Conservation (phyloP, 1,140 invertebrate species). For the Psix sp. region DNA sequence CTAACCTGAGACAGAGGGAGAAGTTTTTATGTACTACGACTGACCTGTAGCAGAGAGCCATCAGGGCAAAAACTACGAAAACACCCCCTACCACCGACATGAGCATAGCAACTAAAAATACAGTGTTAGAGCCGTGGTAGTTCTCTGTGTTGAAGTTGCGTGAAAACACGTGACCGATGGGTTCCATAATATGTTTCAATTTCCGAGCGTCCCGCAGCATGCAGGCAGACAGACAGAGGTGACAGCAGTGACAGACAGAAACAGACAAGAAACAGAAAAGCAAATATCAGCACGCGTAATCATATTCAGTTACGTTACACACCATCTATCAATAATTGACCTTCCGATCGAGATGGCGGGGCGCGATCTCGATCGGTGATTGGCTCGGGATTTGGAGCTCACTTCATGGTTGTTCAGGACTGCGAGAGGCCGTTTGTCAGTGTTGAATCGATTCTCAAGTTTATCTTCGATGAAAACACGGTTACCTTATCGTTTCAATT, state of each 20-base stretch:
- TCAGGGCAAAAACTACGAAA: conserved; percentile 98
- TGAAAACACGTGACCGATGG: conserved; percentile 51
- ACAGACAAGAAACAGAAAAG: conserved; percentile 77
- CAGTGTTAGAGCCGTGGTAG: conserved; percentile 95
- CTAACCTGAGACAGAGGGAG: conserved; percentile 97
- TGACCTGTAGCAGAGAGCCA: conserved; percentile 99
- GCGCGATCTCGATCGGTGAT: no score
- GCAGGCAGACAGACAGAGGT: conserved; percentile 75
- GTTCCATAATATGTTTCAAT: conserved; percentile 62
- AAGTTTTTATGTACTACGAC: conserved; percentile 98
- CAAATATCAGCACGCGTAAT: conserved; percentile 74
- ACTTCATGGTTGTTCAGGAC: no score
- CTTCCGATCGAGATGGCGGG: no score
- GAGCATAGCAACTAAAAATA: conserved; percentile 97
- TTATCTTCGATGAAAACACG: no score
- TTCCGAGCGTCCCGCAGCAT: conserved; percentile 76
- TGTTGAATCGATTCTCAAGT: no score
- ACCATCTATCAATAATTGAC: conserved; percentile 57
- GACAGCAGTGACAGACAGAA: conserved; percentile 76
- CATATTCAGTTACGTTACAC: conserved; percentile 62
- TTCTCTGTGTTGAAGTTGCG: conserved; percentile 82
- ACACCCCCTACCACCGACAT: conserved; percentile 98
- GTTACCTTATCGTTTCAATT: no score
- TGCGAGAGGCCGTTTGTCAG: no score
- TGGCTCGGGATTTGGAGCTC: no score